Evolutionary conservation across 2,888 invertebrate genomes (phyloP), one percentile per base, ranked within the genome.

Genomic region (Lasiommata megera): DNA sequence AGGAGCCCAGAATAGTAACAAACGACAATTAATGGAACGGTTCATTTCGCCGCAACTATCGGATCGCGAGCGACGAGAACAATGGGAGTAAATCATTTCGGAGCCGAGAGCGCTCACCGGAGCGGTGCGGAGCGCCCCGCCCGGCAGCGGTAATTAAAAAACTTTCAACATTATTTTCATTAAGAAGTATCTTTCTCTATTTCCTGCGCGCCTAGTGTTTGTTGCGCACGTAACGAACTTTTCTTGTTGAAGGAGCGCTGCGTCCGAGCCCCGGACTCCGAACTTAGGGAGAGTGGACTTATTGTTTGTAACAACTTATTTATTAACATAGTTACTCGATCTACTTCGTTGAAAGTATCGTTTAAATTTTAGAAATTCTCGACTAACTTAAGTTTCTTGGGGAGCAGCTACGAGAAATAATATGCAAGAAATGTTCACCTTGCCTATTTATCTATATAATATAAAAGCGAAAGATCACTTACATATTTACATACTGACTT

Each of bases 81-180:
- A 58, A 64, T 47, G 51, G 52, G 6, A 50, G 54, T 58, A 56
- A 64, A 61, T 63, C 58, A 62, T 62, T 58, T 55, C 31, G 57
- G 48, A 54, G 51, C 23, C 50, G 52, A 60, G 50, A 41, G 56
- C 51, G 54, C 56, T 60, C 61, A 55, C 44, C 41, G 52, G 38
- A 37, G 48, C 54, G 43, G 41, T 44, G 47, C 52, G 47, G 47
- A 46, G 48, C 57, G 34, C 38, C 50, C 51, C 46, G 40, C 48
- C 54, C 61, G 59, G 54, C 54, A 61, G 56, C 59, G 37, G 61
- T 71, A 70, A 71, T 70, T 69, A 69, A 69, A 70, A 70, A 70
- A 71, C 67, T 70, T 69, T 64, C 60, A 60, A 62, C 66, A 66
- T 68, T 61, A 68, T 67, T 66, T 65, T 63, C 66, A 69, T 65